Percentiles rank a stretch among this genome's conserved stretches.
phyloP scores from a whole-genome alignment of 2,797 vertebrate genomes.

The Fistularia tabacaria region DNA sequence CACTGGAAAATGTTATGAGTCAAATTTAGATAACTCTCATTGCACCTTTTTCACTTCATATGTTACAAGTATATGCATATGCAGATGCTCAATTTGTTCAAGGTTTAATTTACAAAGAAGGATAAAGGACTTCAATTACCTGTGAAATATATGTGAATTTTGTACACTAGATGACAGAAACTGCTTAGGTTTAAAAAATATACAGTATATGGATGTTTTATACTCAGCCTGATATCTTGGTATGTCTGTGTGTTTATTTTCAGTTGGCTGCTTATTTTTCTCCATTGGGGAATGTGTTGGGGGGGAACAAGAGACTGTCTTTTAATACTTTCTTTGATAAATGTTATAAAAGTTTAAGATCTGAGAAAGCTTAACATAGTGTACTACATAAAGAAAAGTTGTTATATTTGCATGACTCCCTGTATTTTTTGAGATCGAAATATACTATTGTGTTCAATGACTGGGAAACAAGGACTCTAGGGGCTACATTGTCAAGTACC shows the following conservation, averaged over 20 bases:
- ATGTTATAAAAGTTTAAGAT: conserved; percentile 69
- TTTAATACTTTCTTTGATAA: conserved; percentile 62
- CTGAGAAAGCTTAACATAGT: conserved; percentile 68
- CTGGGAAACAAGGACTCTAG: conserved; percentile 70
- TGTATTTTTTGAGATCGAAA: conserved; percentile 77
- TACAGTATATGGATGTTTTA: conserved; percentile 72
- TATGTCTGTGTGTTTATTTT: conserved; percentile 68
- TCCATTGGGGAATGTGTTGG: conserved; percentile 9
- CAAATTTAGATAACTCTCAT: neutral
- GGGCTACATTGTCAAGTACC: conserved; percentile 57
- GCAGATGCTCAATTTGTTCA: conserved; percentile 28
- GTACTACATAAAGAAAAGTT: conserved; percentile 68
- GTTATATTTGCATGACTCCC: conserved; percentile 83
- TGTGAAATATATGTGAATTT: conserved; percentile 80
- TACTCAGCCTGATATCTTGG: conserved; percentile 74
- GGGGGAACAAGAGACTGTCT: conserved; percentile 26
- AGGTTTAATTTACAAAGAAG: conserved; percentile 65
- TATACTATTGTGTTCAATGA: conserved; percentile 79
- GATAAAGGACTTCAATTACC: conserved; percentile 61
- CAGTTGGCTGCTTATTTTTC: conserved; percentile 34
- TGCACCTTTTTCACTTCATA: too few relatives aligned
- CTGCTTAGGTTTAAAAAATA: conserved; percentile 41
- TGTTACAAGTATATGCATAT: too few relatives aligned
- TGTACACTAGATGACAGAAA: conserved; percentile 69
- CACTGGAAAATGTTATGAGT: conserved; percentile 42